phyloP scores from a whole-genome alignment of 2,797 vertebrate genomes.

The Anomalospiza imberbis region DNA sequence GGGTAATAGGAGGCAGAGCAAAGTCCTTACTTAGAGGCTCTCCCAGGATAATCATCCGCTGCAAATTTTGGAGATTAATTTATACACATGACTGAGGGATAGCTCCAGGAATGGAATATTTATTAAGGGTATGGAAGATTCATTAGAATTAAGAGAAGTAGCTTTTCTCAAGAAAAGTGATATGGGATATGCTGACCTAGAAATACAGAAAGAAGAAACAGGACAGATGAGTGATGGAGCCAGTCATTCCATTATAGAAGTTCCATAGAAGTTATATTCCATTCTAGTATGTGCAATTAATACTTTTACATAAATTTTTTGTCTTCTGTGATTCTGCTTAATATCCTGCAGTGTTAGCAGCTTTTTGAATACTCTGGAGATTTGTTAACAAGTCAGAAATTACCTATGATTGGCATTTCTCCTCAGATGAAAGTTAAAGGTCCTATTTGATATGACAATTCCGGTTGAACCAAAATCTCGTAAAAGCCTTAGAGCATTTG shows the following conservation, averaged over 20 bases:
- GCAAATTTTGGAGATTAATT: conserved; percentile 1
- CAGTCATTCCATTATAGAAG: not conserved
- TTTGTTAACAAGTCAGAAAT: not conserved
- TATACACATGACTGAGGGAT: not conserved
- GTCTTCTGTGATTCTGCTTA: not conserved
- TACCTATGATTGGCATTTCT: not conserved
- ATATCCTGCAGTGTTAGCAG: not conserved
- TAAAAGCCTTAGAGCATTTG: not conserved
- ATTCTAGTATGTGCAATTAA: not conserved
- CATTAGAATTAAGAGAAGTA: not conserved
- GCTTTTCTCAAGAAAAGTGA: not conserved
- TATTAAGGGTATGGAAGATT: not conserved
- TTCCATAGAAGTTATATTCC: not conserved
- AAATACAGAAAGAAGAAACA: not conserved
- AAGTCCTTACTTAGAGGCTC: not conserved
- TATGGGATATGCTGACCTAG: not conserved
- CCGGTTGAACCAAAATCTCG: not conserved
- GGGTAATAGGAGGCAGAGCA: not conserved
- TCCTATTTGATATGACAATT: not conserved
- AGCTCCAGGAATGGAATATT: not conserved
- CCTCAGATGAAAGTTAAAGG: not conserved
- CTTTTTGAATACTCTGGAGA: not conserved
- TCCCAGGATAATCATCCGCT: not conserved
- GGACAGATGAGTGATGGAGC: not conserved
- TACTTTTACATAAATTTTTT: not conserved